A percentile compares a stretch with the other conserved stretches of the same genome.
phyloP scores from a whole-genome alignment of 2,113 vertebrate genomes.

The Callospermophilus lateralis region DNA sequence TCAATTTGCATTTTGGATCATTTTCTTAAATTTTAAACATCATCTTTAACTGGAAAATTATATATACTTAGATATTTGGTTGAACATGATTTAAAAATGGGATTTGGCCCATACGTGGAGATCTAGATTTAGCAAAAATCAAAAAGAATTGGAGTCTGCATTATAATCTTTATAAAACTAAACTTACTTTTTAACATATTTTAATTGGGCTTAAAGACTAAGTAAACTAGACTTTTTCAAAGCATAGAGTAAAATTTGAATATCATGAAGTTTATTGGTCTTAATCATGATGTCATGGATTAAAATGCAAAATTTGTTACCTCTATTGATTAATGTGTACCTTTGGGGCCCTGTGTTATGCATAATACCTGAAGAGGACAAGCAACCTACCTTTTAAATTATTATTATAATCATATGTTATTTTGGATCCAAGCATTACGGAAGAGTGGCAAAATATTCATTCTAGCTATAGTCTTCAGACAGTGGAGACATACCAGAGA shows the following conservation, averaged over 20 bases:
- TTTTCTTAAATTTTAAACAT: constrained; percentile 44
- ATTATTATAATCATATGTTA: neutral
- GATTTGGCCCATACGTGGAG: neutral
- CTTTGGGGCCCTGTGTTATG: neutral
- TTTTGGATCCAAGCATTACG: neutral
- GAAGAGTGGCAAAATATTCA: neutral
- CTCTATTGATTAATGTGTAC: neutral
- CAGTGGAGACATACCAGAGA: constrained; percentile 2
- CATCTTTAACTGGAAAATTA: constrained; percentile 37
- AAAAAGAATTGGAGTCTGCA: neutral
- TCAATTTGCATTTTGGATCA: constrained; percentile 29
- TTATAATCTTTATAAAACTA: neutral
- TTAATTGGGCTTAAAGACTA: neutral
- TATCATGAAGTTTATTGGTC: neutral
- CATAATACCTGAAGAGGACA: neutral
- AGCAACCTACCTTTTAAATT: neutral
- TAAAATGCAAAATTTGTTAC: neutral
- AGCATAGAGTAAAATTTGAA: neutral
- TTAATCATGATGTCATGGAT: constrained; percentile 8
- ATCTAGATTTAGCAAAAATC: neutral
- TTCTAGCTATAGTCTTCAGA: neutral
- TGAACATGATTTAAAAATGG: constrained; percentile 14
- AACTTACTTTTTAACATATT: constrained; percentile 36
- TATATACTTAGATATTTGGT: neutral
- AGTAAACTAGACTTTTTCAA: constrained; percentile 48